A percentile compares a stretch with the other conserved stretches of the same genome.
Evolutionary conservation across 2,888 invertebrate genomes (phyloP).

Genomic region (Drosophila anceps): DNA sequence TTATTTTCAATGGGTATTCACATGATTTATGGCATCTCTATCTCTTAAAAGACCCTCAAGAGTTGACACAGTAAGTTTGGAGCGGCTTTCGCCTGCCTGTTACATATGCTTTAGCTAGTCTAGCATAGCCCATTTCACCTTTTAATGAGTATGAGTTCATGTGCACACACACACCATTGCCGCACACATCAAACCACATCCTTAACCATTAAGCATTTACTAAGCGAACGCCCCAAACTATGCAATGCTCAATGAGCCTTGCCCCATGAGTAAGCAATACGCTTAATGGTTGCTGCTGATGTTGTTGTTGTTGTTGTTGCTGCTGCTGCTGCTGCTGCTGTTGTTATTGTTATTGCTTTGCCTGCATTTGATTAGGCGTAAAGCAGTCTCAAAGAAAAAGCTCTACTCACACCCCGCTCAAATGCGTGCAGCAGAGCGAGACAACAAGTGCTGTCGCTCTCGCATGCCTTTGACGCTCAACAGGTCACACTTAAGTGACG

Average conservation of each 20-base stretch:
- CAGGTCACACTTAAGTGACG: constrained; percentile 51
- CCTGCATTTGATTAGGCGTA: constrained; percentile 38
- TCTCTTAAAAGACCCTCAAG: neutral
- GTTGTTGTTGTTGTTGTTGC: neutral
- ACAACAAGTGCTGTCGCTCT: neutral
- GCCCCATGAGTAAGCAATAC: constrained; percentile 27
- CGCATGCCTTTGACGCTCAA: constrained; percentile 38
- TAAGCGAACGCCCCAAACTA: constrained; percentile 56
- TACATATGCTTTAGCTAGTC: neutral
- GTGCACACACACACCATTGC: neutral
- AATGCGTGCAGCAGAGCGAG: constrained; percentile 24
- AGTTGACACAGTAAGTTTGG: neutral
- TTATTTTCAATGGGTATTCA: neutral
- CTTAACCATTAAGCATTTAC: neutral
- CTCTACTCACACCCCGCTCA: constrained; percentile 30
- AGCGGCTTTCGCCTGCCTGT: neutral
- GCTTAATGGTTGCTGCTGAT: neutral
- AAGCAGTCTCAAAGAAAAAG: constrained; percentile 22
- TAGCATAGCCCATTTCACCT: neutral
- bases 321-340: neutral
- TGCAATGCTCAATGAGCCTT: constrained; percentile 53
- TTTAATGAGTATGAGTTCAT: neutral
- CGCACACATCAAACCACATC: neutral
- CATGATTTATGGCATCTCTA: neutral
- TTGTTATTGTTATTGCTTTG: neutral